These are phyloP conservation scores for Papilio dardanus DNA, from an alignment of 1,140 invertebrate genomes.

Conservation along the genomic window DNA sequence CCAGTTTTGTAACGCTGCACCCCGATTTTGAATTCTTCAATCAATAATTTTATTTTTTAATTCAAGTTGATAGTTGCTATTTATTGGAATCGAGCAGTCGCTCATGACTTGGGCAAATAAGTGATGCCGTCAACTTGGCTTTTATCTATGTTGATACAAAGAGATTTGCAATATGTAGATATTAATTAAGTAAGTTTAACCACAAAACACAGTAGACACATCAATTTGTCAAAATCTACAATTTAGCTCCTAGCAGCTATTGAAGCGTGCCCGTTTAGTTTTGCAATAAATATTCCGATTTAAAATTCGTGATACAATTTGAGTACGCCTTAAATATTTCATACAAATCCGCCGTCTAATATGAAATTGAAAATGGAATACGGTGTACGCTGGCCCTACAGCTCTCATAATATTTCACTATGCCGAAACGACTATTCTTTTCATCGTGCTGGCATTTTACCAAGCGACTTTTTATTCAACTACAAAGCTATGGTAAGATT, in stretches of 20 bases:
- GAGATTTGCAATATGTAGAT: too few species aligned
- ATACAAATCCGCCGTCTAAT: constrained; percentile 20
- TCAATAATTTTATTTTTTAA: neutral
- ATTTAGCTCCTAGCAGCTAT: neutral
- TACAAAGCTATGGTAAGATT: constrained; percentile 67
- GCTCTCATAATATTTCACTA: constrained; percentile 62
- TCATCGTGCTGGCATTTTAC: constrained; percentile 72
- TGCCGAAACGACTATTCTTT: constrained; percentile 65
- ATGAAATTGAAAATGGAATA: constrained; percentile 32
- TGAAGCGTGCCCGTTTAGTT: neutral
- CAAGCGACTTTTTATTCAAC: constrained; percentile 76
- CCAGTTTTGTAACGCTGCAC: too few species aligned
- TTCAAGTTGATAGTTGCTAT: neutral
- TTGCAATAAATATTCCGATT: neutral
- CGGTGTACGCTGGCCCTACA: constrained; percentile 43
- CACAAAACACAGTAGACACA: too few species aligned
- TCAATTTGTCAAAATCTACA: too few species aligned
- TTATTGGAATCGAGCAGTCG: neutral
- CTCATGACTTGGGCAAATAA: too few species aligned
- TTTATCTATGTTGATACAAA: too few species aligned
- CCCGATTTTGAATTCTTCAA: neutral
- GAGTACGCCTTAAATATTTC: constrained; percentile 16
- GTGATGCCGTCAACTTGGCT: too few species aligned
- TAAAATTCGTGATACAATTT: neutral
- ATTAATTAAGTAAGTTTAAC: too few species aligned